Evolutionary conservation across 2,888 invertebrate genomes (phyloP).

Genomic region (Stenodema calcarata): DNA sequence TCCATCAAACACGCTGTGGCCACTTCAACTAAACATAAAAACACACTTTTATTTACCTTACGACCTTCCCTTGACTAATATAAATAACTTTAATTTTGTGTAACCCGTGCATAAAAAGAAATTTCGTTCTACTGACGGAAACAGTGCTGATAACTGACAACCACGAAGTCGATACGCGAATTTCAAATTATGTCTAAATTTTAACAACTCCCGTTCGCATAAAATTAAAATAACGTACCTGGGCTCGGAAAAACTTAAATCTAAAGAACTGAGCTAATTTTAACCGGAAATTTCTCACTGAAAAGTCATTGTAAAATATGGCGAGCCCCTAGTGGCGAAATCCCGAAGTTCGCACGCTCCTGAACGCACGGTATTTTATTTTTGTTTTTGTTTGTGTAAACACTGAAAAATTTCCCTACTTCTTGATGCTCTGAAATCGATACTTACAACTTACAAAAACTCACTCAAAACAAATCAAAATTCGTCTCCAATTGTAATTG

Average conservation of each 20-base stretch:
- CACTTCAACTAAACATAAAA: slow-evolving; percentile 52
- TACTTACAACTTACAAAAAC: neutral
- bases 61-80: slow-evolving; percentile 58
- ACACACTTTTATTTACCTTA: slow-evolving; percentile 57
- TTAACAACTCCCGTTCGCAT: neutral
- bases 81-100: slow-evolving; percentile 60
- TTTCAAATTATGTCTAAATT: neutral
- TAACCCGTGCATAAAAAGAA: slow-evolving; percentile 60
- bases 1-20: slow-evolving; percentile 45
- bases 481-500: no score
- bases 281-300: slow-evolving; percentile 20
- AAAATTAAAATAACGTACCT: slow-evolving; percentile 1
- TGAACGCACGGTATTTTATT: slow-evolving; percentile 13
- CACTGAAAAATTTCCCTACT: neutral
- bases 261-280: neutral
- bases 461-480: no score
- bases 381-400: slow-evolving; percentile 5
- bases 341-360: slow-evolving; percentile 34
- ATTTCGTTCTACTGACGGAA: slow-evolving; percentile 60
- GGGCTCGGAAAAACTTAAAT: slow-evolving; percentile 17
- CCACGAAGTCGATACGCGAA: slow-evolving; percentile 48
- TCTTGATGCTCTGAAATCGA: neutral
- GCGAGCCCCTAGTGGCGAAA: slow-evolving; percentile 47
- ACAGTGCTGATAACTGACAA: slow-evolving; percentile 57
- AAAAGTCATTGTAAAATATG: slow-evolving; percentile 33